phyloP scores from a whole-genome alignment of 2,888 invertebrate species.

The Ennomos erosarius region DNA sequence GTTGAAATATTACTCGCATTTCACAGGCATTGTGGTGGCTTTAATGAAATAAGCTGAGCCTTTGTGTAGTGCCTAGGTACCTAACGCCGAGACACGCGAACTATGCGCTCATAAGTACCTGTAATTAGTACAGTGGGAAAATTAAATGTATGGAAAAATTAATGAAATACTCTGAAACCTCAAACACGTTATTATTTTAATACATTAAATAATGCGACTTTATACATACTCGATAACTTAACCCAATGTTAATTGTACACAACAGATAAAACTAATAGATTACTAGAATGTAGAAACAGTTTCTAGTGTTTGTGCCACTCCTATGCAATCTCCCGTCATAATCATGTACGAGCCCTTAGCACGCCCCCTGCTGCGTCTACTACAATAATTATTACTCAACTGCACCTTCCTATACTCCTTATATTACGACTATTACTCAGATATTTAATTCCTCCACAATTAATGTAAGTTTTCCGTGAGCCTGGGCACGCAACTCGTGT shows the following conservation, averaged over 20 bases:
- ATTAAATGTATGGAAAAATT: background rate
- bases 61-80: background rate
- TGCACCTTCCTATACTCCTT: background rate
- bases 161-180: too few species aligned
- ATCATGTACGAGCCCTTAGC: too few species aligned
- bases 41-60: conserved; percentile 16
- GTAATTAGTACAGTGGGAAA: background rate
- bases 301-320: too few species aligned
- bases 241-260: too few species aligned
- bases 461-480: conserved; percentile 49
- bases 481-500: conserved; percentile 32
- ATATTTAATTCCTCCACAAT: conserved; percentile 42
- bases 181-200: too few species aligned
- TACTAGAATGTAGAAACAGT: too few species aligned
- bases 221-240: too few species aligned
- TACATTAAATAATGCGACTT: too few species aligned
- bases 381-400: background rate
- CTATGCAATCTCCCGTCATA: too few species aligned
- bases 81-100: conserved; percentile 7
- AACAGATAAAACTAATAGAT: too few species aligned
- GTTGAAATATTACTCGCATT: conserved; percentile 18
- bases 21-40: conserved; percentile 16
- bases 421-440: conserved; percentile 13
- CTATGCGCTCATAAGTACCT: background rate
- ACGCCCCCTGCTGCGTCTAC: too few species aligned